These are phyloP conservation scores for Euspilapteryx auroguttella DNA, from an alignment of 2,888 invertebrate genomes.

Conservation along the genomic window DNA sequence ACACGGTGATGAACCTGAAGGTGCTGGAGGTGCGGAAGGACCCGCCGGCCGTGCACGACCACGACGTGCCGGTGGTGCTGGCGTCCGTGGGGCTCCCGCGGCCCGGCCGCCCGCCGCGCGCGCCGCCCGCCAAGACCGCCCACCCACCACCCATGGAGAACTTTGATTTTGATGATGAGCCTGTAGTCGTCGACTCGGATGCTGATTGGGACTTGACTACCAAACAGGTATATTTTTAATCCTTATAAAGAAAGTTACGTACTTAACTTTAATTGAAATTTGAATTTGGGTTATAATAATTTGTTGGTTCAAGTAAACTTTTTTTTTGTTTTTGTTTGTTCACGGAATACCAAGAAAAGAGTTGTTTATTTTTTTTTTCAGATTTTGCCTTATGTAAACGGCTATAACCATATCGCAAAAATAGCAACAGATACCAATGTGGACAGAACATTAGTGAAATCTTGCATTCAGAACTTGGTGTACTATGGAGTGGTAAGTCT, in stretches of 20 bases:
- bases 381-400: constrained; percentile 86
- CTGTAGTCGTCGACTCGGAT: constrained; percentile 34
- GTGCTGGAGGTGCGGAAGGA: constrained; percentile 81
- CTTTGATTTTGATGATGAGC: constrained; percentile 62
- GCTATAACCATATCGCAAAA: constrained; percentile 88
- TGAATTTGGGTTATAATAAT: too few relatives aligned
- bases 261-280: too few relatives aligned
- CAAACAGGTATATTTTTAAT: constrained; percentile 67
- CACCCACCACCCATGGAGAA: constrained; percentile 22
- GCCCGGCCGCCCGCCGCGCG: constrained; percentile 29
- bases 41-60: constrained; percentile 80
- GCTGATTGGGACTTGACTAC: constrained; percentile 94
- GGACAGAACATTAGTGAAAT: constrained; percentile 91
- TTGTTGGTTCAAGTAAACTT: too few relatives aligned
- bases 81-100: constrained; percentile 42
- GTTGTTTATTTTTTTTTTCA: constrained; percentile 28
- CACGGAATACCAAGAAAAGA: too few relatives aligned
- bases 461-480: constrained; percentile 89
- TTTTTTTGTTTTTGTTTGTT: too few relatives aligned
- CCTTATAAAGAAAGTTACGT: too few relatives aligned
- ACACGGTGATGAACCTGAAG: constrained; percentile 87
- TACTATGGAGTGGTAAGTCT: constrained; percentile 68
- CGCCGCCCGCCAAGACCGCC: constrained; percentile 17
- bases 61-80: constrained; percentile 87
- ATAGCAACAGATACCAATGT: constrained; percentile 91